Conservation (phyloP, 2,797 vertebrate genomes). For the Eospalax fontanierii region DNA sequence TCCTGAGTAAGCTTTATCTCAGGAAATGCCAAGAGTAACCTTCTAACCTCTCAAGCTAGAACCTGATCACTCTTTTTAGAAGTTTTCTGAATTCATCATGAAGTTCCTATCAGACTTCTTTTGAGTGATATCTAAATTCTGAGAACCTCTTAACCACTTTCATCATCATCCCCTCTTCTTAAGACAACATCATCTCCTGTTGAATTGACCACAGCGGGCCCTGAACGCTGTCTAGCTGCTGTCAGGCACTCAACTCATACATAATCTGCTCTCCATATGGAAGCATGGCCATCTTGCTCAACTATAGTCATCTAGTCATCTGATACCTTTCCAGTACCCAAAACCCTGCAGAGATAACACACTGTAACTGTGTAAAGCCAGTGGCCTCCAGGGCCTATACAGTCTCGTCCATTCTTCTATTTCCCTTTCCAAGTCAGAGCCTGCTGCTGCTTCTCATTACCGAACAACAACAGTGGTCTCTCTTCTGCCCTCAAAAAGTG, state of each 20-base stretch:
- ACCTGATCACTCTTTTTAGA: background rate
- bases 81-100: background rate
- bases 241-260: rapidly evolving
- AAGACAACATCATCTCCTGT: background rate
- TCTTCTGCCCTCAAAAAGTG: background rate
- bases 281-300: background rate
- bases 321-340: background rate
- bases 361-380: background rate
- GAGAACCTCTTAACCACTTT: background rate
- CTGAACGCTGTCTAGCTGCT: background rate
- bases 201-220: background rate
- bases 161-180: background rate
- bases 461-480: background rate
- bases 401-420: background rate
- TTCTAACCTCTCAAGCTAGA: background rate
- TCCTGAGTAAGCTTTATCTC: background rate
- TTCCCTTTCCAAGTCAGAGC: background rate
- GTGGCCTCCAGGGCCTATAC: background rate
- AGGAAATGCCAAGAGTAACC: background rate
- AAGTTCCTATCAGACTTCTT: background rate
- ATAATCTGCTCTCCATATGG: background rate
- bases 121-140: background rate
- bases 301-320: background rate
- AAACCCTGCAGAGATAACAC: too few species aligned
- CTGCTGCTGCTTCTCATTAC: background rate